Conservation (phyloP, 2,797 vertebrate species). For the Zalophus californianus region DNA sequence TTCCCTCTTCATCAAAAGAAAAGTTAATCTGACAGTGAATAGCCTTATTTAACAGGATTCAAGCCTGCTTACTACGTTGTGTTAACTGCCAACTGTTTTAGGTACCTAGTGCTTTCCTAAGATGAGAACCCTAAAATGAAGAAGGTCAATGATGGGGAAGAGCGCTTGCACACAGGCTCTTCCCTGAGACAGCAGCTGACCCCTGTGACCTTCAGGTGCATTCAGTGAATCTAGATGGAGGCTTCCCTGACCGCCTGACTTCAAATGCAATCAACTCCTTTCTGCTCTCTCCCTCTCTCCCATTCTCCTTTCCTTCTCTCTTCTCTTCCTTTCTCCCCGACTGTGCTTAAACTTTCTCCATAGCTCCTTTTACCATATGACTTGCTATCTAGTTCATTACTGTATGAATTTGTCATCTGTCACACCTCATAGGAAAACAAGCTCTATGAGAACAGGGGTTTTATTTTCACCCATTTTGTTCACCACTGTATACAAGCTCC, state of each 20-base stretch:
- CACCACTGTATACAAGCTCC: neutral
- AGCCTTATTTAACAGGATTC: neutral
- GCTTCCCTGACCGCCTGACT: neutral
- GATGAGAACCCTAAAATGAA: neutral
- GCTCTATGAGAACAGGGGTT: neutral
- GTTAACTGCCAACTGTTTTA: neutral
- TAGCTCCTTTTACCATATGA: neutral
- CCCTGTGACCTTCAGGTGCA: neutral
- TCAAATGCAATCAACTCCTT: neutral
- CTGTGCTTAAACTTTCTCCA: neutral
- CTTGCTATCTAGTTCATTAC: neutral
- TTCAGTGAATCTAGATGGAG: neutral
- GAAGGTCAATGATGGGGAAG: neutral
- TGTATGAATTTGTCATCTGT: neutral
- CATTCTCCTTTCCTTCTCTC: neutral
- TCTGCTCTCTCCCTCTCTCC: neutral
- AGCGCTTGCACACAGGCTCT: neutral
- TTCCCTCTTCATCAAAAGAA: neutral
- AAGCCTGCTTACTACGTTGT: neutral
- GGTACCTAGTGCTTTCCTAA: neutral
- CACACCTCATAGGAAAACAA: neutral
- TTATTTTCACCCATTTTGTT: neutral
- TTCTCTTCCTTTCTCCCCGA: neutral
- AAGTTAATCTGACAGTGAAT: neutral
- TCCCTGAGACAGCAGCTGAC: too few species aligned